Percentiles rank a stretch among this genome's conserved stretches.
Evolutionary conservation across 2,797 vertebrate genomes (phyloP).

Genomic region (Lithobates sylvaticus): DNA sequence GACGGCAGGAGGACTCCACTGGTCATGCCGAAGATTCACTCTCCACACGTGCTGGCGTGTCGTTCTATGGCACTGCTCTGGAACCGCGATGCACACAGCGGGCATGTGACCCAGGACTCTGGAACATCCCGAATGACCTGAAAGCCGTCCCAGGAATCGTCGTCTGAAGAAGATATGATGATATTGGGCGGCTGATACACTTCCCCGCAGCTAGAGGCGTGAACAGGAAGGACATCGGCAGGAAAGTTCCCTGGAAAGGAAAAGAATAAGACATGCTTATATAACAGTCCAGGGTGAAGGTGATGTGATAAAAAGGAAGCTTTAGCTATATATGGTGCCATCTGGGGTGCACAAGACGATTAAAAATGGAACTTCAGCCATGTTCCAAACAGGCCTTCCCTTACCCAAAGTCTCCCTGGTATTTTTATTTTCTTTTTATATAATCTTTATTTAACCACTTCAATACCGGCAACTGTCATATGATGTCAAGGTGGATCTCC

Average conservation of each 20-base stretch:
- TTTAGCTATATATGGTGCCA: too few relatives aligned
- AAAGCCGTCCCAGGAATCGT: constrained; percentile 48
- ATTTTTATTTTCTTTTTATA: too few relatives aligned
- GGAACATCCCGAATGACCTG: constrained; percentile 2
- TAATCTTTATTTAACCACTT: too few relatives aligned
- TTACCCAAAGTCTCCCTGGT: too few relatives aligned
- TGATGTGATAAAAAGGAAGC: too few relatives aligned
- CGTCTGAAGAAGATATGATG: constrained; percentile 60
- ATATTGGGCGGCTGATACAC: constrained; percentile 17
- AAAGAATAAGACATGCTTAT: not conserved
- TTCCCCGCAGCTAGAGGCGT: constrained; percentile 76
- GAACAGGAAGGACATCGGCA: constrained; percentile 67
- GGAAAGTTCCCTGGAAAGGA: constrained; percentile 71
- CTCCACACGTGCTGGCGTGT: constrained; percentile 78
- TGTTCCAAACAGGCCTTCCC: too few relatives aligned
- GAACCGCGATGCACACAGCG: constrained; percentile 74
- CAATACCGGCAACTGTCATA: too few relatives aligned
- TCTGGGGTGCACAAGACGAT: too few relatives aligned
- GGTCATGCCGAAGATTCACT: constrained; percentile 39
- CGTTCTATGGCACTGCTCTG: constrained; percentile 66
- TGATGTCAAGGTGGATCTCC: too few relatives aligned
- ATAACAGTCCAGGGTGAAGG: too few relatives aligned
- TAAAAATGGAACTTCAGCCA: too few relatives aligned
- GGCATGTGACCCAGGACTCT: constrained; percentile 69
- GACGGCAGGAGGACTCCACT: too few relatives aligned